Conservation (phyloP, 2,797 vertebrate species). For the Stomatorhinus walkeri region DNA sequence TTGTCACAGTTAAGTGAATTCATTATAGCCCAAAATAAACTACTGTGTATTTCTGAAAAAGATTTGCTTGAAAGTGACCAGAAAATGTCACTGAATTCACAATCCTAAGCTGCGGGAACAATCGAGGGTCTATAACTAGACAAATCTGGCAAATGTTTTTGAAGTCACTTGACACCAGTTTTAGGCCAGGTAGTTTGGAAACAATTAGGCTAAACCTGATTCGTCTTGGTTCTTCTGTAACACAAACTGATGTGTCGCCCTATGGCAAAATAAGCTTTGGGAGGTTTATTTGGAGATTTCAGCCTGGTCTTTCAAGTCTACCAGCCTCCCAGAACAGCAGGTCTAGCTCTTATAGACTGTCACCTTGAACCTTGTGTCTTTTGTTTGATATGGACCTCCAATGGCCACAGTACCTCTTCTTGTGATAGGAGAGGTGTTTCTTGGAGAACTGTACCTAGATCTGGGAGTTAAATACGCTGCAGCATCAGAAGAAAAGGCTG, state of each 20-base stretch:
- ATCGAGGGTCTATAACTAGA: not conserved
- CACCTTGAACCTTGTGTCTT: not conserved
- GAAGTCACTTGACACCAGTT: not conserved
- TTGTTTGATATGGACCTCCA: not conserved
- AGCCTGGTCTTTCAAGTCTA: not conserved
- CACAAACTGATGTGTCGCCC: not conserved
- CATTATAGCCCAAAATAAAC: not conserved
- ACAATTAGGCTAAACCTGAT: conserved; percentile 9
- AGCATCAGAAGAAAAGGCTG: not conserved
- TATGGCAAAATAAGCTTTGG: not conserved
- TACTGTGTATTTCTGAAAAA: not conserved
- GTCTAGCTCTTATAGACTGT: not conserved
- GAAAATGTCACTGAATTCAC: not conserved
- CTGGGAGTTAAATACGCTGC: not conserved
- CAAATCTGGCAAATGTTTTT: conserved; percentile 1
- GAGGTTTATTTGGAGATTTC: not conserved
- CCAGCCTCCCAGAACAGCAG: not conserved
- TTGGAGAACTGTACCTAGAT: not conserved
- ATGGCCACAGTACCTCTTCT: not conserved
- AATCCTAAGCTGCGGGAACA: not conserved
- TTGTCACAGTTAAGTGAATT: not conserved
- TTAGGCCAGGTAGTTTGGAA: not conserved
- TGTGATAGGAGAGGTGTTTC: not conserved
- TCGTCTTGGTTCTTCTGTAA: not conserved
- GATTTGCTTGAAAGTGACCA: not conserved